Conservation (phyloP, 2,113 vertebrate genomes). For the Perca flavescens region DNA sequence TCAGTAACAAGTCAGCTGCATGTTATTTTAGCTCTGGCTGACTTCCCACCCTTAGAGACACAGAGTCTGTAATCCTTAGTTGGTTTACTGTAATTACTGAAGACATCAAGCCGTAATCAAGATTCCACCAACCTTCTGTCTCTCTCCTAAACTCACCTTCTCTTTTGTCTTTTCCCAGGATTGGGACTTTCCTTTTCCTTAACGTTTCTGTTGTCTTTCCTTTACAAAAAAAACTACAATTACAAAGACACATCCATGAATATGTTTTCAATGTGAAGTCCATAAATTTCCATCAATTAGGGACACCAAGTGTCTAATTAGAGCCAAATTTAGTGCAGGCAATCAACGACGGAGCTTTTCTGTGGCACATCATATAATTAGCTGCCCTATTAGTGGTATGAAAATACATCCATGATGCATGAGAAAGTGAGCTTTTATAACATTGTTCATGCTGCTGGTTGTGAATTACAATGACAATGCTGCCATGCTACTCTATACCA, state of each 20-base stretch:
- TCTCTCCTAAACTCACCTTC: not conserved
- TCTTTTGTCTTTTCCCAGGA: not conserved
- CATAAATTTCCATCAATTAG: not conserved
- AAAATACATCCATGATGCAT: not conserved
- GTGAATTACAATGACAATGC: not conserved
- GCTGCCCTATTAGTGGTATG: constrained; percentile 7
- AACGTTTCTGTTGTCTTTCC: not conserved
- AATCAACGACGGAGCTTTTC: not conserved
- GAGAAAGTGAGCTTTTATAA: constrained; percentile 15
- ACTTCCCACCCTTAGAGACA: constrained; percentile 20
- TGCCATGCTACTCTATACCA: not conserved
- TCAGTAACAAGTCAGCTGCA: not conserved
- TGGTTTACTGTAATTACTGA: constrained; percentile 72
- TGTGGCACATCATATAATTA: constrained; percentile 11
- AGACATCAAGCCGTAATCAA: constrained; percentile 60
- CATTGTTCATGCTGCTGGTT: not conserved
- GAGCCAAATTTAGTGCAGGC: not conserved
- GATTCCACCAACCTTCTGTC: constrained; percentile 34
- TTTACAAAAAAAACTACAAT: not conserved
- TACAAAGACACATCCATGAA: not conserved
- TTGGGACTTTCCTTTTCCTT: not conserved
- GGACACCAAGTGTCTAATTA: constrained; percentile 10
- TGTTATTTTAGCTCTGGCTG: constrained; percentile 33
- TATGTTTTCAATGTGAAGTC: not conserved
- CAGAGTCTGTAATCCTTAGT: constrained; percentile 59